Evolutionary conservation across 2,888 invertebrate genomes (phyloP).

Genomic region (Coelinius sp.): DNA sequence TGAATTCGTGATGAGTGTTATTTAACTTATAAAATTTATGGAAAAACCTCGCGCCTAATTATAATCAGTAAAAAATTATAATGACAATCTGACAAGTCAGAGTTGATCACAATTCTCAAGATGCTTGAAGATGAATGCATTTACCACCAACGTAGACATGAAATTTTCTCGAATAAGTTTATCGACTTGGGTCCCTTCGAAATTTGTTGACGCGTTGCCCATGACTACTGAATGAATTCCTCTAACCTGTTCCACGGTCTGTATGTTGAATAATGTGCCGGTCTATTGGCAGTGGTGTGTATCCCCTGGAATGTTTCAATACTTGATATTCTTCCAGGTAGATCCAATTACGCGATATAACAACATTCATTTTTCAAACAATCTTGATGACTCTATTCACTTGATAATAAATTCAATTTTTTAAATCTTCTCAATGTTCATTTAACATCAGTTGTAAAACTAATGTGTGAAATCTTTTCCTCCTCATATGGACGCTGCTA

Average conservation of each 20-base stretch:
- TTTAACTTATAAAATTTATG: too few species aligned
- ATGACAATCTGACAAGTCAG: too few species aligned
- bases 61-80: too few species aligned
- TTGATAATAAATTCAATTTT: too few species aligned
- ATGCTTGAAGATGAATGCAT: not conserved
- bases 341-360: not conserved
- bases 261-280: slow-evolving; percentile 55
- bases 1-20: too few species aligned
- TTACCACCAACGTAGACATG: not conserved
- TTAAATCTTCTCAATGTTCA: too few species aligned
- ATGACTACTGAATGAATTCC: slow-evolving; percentile 52
- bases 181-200: slow-evolving; percentile 54
- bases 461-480: slow-evolving; percentile 58
- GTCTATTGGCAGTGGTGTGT: slow-evolving; percentile 49
- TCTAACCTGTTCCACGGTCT: slow-evolving; percentile 55
- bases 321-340: slow-evolving; percentile 63
- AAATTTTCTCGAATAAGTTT: slow-evolving; percentile 33
- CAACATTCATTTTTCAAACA: not conserved
- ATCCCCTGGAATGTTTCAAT: slow-evolving; percentile 62
- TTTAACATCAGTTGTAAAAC: slow-evolving; percentile 45
- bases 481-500: slow-evolving; percentile 62
- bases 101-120: not conserved
- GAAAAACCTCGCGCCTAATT: too few species aligned
- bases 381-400: too few species aligned
- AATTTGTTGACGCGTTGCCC: slow-evolving; percentile 64